Conservation (phyloP, 2,888 invertebrate species). For the Crocallis elinguaria region DNA sequence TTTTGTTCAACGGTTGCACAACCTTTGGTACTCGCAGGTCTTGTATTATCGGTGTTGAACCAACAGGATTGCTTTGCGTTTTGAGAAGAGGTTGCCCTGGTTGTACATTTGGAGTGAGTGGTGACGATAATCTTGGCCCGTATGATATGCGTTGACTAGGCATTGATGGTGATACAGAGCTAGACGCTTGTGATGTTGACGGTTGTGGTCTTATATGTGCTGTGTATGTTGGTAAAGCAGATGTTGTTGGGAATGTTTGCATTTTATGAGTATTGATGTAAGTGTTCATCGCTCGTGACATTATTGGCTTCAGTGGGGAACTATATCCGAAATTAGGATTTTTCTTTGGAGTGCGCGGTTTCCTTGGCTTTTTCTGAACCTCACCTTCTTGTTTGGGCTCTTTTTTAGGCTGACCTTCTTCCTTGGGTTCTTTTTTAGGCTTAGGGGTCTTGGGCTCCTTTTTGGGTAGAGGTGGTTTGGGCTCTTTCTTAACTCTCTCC, state of each 20-base stretch:
- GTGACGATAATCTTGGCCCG: not conserved
- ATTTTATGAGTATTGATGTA: slow-evolving; percentile 34
- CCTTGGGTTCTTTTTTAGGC: slow-evolving; percentile 63
- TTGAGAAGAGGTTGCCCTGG: slow-evolving; percentile 4
- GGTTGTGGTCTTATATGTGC: slow-evolving; percentile 23
- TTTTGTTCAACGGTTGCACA: slow-evolving; percentile 66
- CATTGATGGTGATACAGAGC: slow-evolving; percentile 7
- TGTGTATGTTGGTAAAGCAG: slow-evolving; percentile 27
- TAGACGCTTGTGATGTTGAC: slow-evolving; percentile 10
- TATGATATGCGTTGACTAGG: slow-evolving; percentile 14
- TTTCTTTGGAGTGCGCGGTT: slow-evolving; percentile 66
- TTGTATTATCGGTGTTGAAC: not conserved
- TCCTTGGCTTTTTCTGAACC: slow-evolving; percentile 66
- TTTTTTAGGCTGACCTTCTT: slow-evolving; percentile 46
- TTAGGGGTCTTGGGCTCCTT: slow-evolving; percentile 41
- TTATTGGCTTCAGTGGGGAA: slow-evolving; percentile 62
- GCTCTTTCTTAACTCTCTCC: slow-evolving; percentile 54
- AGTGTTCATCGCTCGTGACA: slow-evolving; percentile 45
- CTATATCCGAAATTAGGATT: slow-evolving; percentile 55
- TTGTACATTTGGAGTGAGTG: not conserved
- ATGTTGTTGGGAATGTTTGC: slow-evolving; percentile 16
- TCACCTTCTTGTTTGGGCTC: slow-evolving; percentile 41
- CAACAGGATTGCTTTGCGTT: not conserved
- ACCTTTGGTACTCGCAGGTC: slow-evolving; percentile 53
- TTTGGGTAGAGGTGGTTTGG: slow-evolving; percentile 40